Conservation (phyloP, 2,113 vertebrate species). For the Baryphthengus martii region DNA sequence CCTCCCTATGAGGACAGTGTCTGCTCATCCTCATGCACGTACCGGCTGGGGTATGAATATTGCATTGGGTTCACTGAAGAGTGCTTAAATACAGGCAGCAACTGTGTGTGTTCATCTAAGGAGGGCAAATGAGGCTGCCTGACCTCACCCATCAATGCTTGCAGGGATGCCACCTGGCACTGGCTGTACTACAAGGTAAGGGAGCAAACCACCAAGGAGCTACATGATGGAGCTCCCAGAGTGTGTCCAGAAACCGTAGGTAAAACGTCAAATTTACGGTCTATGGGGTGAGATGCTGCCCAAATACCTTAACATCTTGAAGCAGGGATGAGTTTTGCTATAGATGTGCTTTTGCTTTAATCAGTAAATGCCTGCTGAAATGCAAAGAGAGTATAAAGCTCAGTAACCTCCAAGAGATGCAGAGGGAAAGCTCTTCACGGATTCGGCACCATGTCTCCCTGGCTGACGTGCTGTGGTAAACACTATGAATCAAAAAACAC, state of each 20-base stretch:
- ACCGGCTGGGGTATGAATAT: background rate
- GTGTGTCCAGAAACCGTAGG: background rate
- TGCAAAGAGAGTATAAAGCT: background rate
- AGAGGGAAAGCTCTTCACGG: background rate
- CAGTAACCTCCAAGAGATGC: background rate
- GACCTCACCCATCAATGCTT: background rate
- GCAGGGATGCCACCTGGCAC: background rate
- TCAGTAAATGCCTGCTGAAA: background rate
- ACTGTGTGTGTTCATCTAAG: background rate
- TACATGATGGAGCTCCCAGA: background rate
- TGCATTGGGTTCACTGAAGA: background rate
- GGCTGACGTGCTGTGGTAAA: background rate
- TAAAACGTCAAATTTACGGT: background rate
- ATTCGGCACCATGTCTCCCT: background rate
- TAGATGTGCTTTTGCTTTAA: background rate
- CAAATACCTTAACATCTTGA: background rate
- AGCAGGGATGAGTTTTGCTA: background rate
- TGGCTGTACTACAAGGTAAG: background rate
- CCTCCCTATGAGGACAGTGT: fast-evolving
- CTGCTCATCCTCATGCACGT: fast-evolving
- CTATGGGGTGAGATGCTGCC: background rate
- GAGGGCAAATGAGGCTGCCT: background rate
- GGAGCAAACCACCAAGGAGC: background rate
- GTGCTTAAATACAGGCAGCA: background rate
- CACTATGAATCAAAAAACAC: background rate